phyloP scores from a whole-genome alignment of 1,140 invertebrate species.

The Psilanteris sp. region DNA sequence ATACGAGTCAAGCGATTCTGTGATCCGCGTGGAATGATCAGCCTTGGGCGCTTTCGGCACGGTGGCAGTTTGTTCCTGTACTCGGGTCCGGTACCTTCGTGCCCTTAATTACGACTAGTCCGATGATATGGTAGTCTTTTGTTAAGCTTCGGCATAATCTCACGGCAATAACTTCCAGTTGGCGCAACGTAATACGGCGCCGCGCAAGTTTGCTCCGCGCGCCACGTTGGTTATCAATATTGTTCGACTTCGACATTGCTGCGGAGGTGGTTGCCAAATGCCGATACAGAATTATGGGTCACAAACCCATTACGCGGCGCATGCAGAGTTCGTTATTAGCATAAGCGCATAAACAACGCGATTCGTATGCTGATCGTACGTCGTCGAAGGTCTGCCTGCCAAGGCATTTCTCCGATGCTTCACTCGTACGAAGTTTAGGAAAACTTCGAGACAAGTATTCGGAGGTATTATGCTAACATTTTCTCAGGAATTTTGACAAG shows the following conservation, averaged over 20 bases:
- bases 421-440: slow-evolving; percentile 11
- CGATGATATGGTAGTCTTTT: slow-evolving; percentile 40
- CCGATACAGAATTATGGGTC: slow-evolving; percentile 55
- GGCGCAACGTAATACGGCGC: slow-evolving; percentile 41
- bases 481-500: slow-evolving; percentile 16
- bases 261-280: slow-evolving; percentile 36
- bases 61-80: slow-evolving; percentile 32
- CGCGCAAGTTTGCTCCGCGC: slow-evolving; percentile 24
- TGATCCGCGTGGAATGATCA: slow-evolving; percentile 33
- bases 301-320: slow-evolving; percentile 43
- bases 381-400: slow-evolving; percentile 6
- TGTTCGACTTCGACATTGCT: slow-evolving; percentile 36
- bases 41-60: slow-evolving; percentile 43
- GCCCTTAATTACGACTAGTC: slow-evolving; percentile 48
- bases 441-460: slow-evolving; percentile 33
- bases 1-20: slow-evolving; percentile 47
- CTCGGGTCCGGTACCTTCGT: slow-evolving; percentile 37
- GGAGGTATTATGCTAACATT: slow-evolving; percentile 16
- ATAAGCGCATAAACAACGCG: slow-evolving; percentile 55
- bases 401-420: slow-evolving; percentile 11
- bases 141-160: slow-evolving; percentile 46
- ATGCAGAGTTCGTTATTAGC: slow-evolving; percentile 51
- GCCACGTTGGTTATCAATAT: slow-evolving; percentile 51
- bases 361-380: slow-evolving; percentile 48
- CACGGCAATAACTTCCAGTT: slow-evolving; percentile 34